Evolutionary conservation across 37 sponge, comb jelly and placozoan species (phyloP), one percentile per base, ranked within the genome.

Genomic region (Aphrocallistes beatrix): DNA sequence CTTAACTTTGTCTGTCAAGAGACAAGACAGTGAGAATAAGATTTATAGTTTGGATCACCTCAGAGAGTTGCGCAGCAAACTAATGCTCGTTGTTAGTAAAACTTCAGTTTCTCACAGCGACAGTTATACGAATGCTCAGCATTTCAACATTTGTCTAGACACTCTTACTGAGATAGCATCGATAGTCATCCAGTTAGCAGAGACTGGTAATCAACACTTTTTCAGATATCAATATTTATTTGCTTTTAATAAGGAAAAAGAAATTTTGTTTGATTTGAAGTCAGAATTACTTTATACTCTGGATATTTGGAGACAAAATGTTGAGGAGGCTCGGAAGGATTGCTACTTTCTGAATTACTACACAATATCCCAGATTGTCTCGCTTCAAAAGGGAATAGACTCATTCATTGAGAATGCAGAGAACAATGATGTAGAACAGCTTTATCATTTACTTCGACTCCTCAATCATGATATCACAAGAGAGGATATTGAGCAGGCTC

Each of bases 51-150:
- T 60, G n/a, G 75, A 60, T 25, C 75, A 60, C 28, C 34, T 60
- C 28, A 60, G 75, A 60, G 75, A 60, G 75, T 60, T 60, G 10
- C 75, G 75, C n/a, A 60, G 75, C 75, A 60, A 60, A 60, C 21
- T 60, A 32, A 60, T 60, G 75, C 75, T 60, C 8, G 75, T 60
- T 6, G 75, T 60, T 60, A 13, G 75, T 28, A 60, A 60, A 13
- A 25, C 34, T 60, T 30, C n/a, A 21, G 34, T 25, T 13, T 8
- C 75, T 6, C 75, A 60, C 34, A 60, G 28, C 10, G 21, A 13
- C n/a, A 60, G 75, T 60, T 60, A 60, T 60, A 30, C 10, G 75
- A 60, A 60, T 60, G 10, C 75, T 30, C 75, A 60, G n/a, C 21
- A 25, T 6, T 60, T 60, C n/a, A 60, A 21, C n/a, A 19, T 25